Base-by-base conservation (phyloP, 2,888 invertebrate species). In the Tipula lateralis region DNA sequence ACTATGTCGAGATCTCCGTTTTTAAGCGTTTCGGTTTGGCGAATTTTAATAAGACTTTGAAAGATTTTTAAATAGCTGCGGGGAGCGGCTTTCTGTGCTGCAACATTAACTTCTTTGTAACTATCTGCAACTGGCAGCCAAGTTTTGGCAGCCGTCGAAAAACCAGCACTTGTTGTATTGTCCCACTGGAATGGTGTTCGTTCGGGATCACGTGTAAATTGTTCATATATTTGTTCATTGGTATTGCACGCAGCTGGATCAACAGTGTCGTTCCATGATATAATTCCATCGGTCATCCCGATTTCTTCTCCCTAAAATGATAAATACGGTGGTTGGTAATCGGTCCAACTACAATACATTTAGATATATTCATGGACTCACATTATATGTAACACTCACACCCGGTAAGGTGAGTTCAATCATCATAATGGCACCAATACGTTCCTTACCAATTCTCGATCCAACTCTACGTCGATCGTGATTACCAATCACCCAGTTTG, bases 351-450 rank as follows among this genome's bases (percentile, higher is more conserved):
- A 5, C 2, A 39, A n/a, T 12, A 39, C n/a, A 13, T 7, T 44
- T 44, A 44, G 0, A 12, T n/a, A 32, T 32, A 32, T 32, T 2
- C 6, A 32, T 32, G 24, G 24, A 85, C 88, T 89, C 87, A 92
- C 92, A 91, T 97, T 95, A 88, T 97, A 98, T 0, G 96, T 95
- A 0, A 97, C 93, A 19, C 94, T 93, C 24, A 96, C 93, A 24
- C 98, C 98, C 0, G 97, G 97, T 85, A 98, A 91, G 2, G 97
- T 91, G 87, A 96, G 91, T 12, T 94, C 91, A 66, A 98, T 89
- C 93, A 97, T 96, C 87, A 96, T 96, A 85, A 97, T 92, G 12
- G 94, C 93, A 89, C 97, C 96, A 0, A 94, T 93, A 85, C 94
- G 91, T 84, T 29, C 92, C 1, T 89, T 88, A 0, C 94, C 94